Conservation (phyloP, 2,113 vertebrate genomes). For the Gobio gobio region DNA sequence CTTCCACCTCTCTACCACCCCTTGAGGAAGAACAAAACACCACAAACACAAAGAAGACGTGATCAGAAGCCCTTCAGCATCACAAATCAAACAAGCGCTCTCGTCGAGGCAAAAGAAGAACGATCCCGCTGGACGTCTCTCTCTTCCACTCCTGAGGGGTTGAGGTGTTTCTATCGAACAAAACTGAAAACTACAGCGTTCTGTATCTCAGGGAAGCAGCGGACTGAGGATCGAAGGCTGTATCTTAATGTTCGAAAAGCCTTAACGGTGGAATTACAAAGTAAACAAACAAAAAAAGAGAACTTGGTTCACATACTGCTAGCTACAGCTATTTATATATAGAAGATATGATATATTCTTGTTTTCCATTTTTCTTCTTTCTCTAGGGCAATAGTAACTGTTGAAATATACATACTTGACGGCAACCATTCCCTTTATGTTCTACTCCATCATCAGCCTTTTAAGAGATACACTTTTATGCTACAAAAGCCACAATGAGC, state of each 20-base stretch:
- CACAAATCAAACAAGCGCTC: slow-evolving; percentile 55
- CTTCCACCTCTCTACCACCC: slow-evolving; percentile 59
- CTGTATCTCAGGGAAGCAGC: slow-evolving; percentile 83
- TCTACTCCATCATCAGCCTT: slow-evolving; percentile 27
- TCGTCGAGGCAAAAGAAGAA: slow-evolving; percentile 40
- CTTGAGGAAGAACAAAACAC: slow-evolving; percentile 56
- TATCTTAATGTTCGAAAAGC: slow-evolving; percentile 71
- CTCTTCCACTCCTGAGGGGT: slow-evolving; percentile 34
- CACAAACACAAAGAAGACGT: slow-evolving; percentile 42
- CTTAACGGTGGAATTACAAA: slow-evolving; percentile 66
- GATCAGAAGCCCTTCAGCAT: slow-evolving; percentile 47
- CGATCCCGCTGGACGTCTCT: slow-evolving; percentile 48
- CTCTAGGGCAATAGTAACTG: slow-evolving; percentile 73
- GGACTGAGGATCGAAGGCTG: slow-evolving; percentile 76
- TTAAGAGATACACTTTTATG: not conserved
- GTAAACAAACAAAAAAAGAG: slow-evolving; percentile 57
- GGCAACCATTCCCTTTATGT: slow-evolving; percentile 69
- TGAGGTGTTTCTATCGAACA: slow-evolving; percentile 64
- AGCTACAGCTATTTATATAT: slow-evolving; percentile 77
- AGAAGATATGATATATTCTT: slow-evolving; percentile 71
- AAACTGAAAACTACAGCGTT: slow-evolving; percentile 71
- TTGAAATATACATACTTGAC: slow-evolving; percentile 65
- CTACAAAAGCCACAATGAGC: slow-evolving; percentile 10
- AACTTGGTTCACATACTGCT: slow-evolving; percentile 72
- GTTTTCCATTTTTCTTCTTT: slow-evolving; percentile 64